phyloP scores from a whole-genome alignment of 2,888 invertebrate genomes.

The Drosophila acutilabella region DNA sequence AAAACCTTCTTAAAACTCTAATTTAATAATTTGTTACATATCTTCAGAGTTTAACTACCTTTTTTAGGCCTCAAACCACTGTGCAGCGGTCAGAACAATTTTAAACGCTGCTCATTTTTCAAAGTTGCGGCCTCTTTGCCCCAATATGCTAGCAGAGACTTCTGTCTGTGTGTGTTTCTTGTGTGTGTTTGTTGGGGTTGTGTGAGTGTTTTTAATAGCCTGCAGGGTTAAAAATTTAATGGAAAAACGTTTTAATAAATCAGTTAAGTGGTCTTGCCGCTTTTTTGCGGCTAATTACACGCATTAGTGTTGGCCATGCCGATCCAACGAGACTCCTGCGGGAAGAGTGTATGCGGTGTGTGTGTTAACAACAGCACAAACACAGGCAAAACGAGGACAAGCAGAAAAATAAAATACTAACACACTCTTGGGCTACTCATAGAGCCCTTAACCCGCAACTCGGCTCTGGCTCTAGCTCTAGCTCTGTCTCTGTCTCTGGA shows the following conservation, averaged over 20 bases:
- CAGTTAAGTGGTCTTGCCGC: slow-evolving; percentile 81
- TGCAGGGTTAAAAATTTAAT: slow-evolving; percentile 80
- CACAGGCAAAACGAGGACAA: background rate
- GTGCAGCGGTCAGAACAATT: slow-evolving; percentile 66
- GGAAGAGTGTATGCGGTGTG: slow-evolving; percentile 39
- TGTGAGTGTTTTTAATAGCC: slow-evolving; percentile 76
- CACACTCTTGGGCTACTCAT: slow-evolving; percentile 5
- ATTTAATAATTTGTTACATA: no score
- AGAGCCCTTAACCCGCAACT: background rate
- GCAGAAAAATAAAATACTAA: background rate
- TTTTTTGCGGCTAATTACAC: slow-evolving; percentile 82
- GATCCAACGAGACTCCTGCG: slow-evolving; percentile 21
- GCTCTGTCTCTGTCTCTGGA: background rate
- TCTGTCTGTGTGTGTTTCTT: slow-evolving; percentile 47
- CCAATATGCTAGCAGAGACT: slow-evolving; percentile 40
- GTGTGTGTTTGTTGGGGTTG: slow-evolving; percentile 33
- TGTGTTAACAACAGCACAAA: slow-evolving; percentile 62
- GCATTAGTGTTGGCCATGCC: slow-evolving; percentile 74
- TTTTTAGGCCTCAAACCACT: slow-evolving; percentile 35
- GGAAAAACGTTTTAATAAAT: slow-evolving; percentile 81
- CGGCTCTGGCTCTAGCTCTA: background rate
- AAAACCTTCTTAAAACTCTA: background rate
- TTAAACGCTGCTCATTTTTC: slow-evolving; percentile 76
- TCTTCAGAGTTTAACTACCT: no score
- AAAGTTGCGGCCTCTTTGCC: slow-evolving; percentile 66